Evolutionary conservation across 2,797 vertebrate species (phyloP).

Genomic region (Yasuhikotakia modesta): DNA sequence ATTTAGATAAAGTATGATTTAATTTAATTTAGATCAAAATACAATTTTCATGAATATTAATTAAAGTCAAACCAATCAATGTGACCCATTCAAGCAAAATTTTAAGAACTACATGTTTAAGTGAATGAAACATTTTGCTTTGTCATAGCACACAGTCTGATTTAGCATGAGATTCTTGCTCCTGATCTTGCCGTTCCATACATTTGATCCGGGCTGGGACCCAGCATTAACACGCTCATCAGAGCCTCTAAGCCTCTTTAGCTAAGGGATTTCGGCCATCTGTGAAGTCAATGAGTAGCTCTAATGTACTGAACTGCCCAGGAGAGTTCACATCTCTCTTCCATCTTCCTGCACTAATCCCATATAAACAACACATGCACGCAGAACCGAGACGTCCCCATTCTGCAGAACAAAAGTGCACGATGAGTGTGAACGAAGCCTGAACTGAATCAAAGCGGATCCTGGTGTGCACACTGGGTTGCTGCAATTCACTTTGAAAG

Average conservation of each 20-base stretch:
- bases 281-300: constrained; percentile 54
- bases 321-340: constrained; percentile 35
- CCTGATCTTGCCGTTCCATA: constrained; percentile 36
- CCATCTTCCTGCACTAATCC: background rate
- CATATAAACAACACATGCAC: constrained; percentile 16
- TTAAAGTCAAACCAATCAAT: too few species aligned
- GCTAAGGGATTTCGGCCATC: constrained; percentile 62
- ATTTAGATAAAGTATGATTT: too few species aligned
- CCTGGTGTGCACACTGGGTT: background rate
- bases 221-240: constrained; percentile 54
- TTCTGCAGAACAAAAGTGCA: background rate
- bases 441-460: too few species aligned
- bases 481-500: background rate
- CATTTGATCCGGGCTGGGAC: constrained; percentile 47
- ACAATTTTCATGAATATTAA: constrained; percentile 49
- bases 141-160: background rate
- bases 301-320: constrained; percentile 19
- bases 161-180: background rate
- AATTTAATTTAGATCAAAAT: constrained; percentile 35
- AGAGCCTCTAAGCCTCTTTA: constrained; percentile 63
- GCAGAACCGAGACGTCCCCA: background rate
- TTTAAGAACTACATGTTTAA: background rate
- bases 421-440: too few species aligned
- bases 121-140: background rate
- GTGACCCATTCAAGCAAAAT: background rate